phyloP scores from a whole-genome alignment of 2,113 vertebrate species.

The Catharus fuscescens region DNA sequence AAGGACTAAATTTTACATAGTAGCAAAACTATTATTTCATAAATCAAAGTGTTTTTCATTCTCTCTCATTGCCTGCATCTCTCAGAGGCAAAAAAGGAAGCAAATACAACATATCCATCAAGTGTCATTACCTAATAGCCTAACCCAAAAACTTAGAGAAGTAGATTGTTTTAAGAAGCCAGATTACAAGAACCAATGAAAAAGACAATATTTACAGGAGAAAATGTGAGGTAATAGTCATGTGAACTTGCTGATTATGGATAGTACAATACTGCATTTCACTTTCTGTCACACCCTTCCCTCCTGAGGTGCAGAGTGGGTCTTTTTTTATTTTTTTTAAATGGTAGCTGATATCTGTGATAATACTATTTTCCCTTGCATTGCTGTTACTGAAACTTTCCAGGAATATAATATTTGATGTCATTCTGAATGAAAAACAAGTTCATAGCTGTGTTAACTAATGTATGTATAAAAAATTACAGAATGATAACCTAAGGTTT shows the following conservation, averaged over 20 bases:
- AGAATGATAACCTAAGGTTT: background rate
- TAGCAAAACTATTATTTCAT: background rate
- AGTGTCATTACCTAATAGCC: background rate
- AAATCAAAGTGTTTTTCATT: background rate
- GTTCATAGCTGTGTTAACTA: background rate
- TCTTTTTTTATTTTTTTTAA: background rate
- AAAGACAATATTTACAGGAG: background rate
- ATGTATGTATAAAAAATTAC: background rate
- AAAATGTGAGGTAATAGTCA: background rate
- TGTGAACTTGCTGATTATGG: background rate
- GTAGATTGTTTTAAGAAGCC: background rate
- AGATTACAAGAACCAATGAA: background rate
- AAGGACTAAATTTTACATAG: background rate
- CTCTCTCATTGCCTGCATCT: background rate
- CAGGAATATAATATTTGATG: background rate
- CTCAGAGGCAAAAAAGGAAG: background rate
- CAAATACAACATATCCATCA: background rate
- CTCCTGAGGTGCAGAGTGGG: background rate
- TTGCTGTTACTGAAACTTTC: background rate
- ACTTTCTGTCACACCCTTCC: fast-evolving
- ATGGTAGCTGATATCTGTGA: background rate
- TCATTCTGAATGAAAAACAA: background rate
- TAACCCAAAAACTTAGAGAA: background rate
- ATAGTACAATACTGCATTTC: background rate
- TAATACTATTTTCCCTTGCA: background rate